Base-by-base conservation (phyloP, 2,113 vertebrate genomes). In the Propithecus coquereli region DNA sequence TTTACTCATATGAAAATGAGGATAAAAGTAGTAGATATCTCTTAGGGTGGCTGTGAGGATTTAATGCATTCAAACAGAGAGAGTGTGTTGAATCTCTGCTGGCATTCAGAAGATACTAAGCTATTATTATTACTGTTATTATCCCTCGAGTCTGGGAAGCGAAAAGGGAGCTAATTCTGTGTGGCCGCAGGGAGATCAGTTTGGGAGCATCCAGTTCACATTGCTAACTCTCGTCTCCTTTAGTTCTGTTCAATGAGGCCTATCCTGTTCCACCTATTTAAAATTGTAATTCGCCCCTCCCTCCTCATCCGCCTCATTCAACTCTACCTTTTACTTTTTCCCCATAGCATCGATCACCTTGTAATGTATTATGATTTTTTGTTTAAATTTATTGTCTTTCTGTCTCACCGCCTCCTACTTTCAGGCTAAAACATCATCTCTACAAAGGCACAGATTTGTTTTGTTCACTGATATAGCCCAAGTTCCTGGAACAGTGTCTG, bases 171-270 rank as follows among this genome's bases (percentile, higher is more conserved):
- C 54, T 32, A 13, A 17, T 40, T 68, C 57, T 30, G 6, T 17
- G 4, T 0, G 2, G 61, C 4, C n/a, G 9, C 34, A 45, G 40
- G 23, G 68, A 85, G 30, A 18, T 34, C 0, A 11, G 14, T 20
- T 27, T 71, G 82, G 85, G 30, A 77, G 32, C 66, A 25, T 52
- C 54, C 66, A 34, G 52, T 87, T 20, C n/a, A 17, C 47, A 7
- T n/a, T 23, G 45, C 57, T 34, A 32, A 80, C 18, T 71, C 61
- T 90, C 45, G 10, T 45, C 50, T n/a, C 84, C 25, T 68, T 77
- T 25, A 22, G 40, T 1, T 40, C 63, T 79, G 66, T 61, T 74
- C n/a, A 37, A 1, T 18, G 27, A 70, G 40, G 10, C 40, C 68
- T n/a, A 50, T 34, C 6, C 14, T 79, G 25, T 50, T 82, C 32